Evolutionary conservation across 1,140 invertebrate genomes (phyloP).

Genomic region (Drosophila ogumai): DNA sequence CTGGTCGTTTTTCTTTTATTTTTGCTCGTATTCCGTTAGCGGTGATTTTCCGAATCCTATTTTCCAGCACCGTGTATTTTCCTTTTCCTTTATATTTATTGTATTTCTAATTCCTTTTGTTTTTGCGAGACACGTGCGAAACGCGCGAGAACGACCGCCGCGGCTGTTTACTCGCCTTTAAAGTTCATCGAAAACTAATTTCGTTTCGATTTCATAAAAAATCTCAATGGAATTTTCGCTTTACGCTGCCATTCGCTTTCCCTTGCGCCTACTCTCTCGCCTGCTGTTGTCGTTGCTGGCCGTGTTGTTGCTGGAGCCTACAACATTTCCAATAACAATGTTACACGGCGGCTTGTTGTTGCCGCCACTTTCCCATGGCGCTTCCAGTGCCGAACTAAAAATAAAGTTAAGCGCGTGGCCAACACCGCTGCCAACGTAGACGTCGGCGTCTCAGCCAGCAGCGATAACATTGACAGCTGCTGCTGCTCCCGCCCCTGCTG

Average conservation of each 20-base stretch:
- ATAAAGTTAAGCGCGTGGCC: conserved; percentile 81
- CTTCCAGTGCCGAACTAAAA: conserved; percentile 80
- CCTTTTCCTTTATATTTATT: conserved; percentile 7
- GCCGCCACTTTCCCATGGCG: conserved; percentile 62
- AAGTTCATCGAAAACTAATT: conserved; percentile 85
- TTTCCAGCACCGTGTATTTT: conserved; percentile 11
- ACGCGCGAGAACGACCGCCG: conserved; percentile 34
- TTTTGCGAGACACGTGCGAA: conserved; percentile 62
- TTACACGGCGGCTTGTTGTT: conserved; percentile 63
- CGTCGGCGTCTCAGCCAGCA: conserved; percentile 26
- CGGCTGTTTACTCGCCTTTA: conserved; percentile 82
- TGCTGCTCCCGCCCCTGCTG: conserved; percentile 41
- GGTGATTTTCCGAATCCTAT: conserved; percentile 30
- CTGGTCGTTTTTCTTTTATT: not conserved
- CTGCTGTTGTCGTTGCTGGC: conserved; percentile 16
- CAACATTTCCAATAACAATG: conserved; percentile 78
- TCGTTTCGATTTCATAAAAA: conserved; percentile 84
- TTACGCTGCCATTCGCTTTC: conserved; percentile 77
- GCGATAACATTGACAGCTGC: conserved; percentile 78
- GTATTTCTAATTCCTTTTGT: not conserved
- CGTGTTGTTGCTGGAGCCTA: conserved; percentile 57
- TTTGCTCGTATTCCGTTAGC: conserved; percentile 14
- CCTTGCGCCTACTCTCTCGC: conserved; percentile 62
- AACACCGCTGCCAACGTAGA: conserved; percentile 33
- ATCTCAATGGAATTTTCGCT: conserved; percentile 80